Evolutionary conservation across 64 coral and sea anemone genomes (phyloP), one percentile per base, ranked within the genome.

Genomic region (Porites australiensis): DNA sequence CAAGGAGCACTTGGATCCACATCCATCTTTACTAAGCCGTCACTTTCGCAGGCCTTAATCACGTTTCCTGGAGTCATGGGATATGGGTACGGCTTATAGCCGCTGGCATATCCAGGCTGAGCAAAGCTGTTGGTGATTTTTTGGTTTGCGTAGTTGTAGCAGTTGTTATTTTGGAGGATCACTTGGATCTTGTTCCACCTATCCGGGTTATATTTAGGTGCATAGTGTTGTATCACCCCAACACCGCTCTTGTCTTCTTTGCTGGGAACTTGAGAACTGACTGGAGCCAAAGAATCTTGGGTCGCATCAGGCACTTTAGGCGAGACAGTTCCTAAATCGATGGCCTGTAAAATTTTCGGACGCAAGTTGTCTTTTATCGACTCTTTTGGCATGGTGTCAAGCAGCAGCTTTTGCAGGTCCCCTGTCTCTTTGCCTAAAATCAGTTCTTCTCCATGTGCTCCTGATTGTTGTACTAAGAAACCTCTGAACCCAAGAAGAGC

Each of bases 41-140:
- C 86, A 16, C 70, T 75, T 22, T 74, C 72, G 9, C 20, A 12
- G 51, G 51, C 70, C 13, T 13, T 1, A 43, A 75, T 19, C 13
- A 58, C 1, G 3, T 61, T 19, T 44, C 13, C 21, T 72, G 86
- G 50, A 63, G 86, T 74, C 2, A 60, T 37, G 27, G 27, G 27
- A 37, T 37, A 16, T 7, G 2, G 0, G 46, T 27, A 21, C 2
- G 15, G 18, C 2, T 22, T 13, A 72, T 75, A 3, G 15, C 69
- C 86, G 5, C 86, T 88, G 50, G 70, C 86, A 15, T 2, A 6
- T 52, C 86, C 86, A 62, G 86, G 86, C 86, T 88, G 86, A 46
- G 86, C 86, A 75, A 88, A 88, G 53, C 86, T 75, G 86, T 88
- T 88, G 86, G 86, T 88, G 70, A 88, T 88, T 44, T 88, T 88